Conservation (phyloP, 2,113 vertebrate species). For the Gallinago paraguaiae region DNA sequence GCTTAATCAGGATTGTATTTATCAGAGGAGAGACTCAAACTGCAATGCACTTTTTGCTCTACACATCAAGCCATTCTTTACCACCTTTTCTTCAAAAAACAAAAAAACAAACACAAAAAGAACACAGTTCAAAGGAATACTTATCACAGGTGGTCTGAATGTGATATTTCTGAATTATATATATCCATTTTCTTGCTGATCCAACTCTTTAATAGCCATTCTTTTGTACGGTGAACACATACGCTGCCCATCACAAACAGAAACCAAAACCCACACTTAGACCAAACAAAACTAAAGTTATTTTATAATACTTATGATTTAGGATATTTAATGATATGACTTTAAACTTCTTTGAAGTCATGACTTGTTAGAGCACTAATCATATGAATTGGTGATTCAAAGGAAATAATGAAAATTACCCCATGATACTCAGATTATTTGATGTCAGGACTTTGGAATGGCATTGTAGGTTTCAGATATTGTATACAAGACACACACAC, state of each 20-base stretch:
- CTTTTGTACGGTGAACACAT: neutral
- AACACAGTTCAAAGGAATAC: neutral
- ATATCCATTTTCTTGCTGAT: neutral
- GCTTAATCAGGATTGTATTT: slow-evolving; percentile 6
- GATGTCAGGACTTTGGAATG: neutral
- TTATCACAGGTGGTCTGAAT: neutral
- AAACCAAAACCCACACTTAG: neutral
- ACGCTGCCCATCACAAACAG: neutral
- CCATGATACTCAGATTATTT: neutral
- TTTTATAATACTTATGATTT: neutral
- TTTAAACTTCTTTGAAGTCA: neutral
- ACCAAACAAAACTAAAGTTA: neutral
- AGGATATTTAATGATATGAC: neutral
- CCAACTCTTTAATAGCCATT: neutral
- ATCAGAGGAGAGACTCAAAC: neutral
- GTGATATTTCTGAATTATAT: neutral
- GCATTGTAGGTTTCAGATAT: neutral
- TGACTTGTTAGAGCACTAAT: neutral
- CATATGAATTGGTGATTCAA: neutral
- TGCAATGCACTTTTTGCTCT: neutral
- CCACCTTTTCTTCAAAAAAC: neutral
- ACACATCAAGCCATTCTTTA: neutral
- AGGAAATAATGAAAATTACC: neutral
- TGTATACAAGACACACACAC: neutral
- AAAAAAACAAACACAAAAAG: neutral